Percentiles rank a stretch among this genome's conserved stretches.
Conservation (phyloP, 2,113 vertebrate genomes). For the Lonchura striata region DNA sequence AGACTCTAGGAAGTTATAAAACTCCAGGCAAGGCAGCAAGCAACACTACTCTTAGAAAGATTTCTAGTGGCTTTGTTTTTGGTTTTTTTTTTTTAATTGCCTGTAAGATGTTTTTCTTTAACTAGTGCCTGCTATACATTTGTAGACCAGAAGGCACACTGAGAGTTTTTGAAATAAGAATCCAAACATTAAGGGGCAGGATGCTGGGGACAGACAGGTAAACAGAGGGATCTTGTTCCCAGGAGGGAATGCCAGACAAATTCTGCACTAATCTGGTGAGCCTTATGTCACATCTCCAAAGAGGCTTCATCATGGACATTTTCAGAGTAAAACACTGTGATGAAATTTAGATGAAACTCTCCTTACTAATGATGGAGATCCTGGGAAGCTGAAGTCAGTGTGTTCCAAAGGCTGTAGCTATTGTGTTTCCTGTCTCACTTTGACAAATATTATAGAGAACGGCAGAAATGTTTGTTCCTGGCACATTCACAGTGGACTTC, state of each 20-base stretch:
- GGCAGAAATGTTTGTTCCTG: not conserved
- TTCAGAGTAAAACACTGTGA: not conserved
- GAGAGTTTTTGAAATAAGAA: not conserved
- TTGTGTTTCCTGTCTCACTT: not conserved
- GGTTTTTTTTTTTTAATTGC: not conserved
- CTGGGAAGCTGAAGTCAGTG: not conserved
- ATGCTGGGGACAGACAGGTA: not conserved
- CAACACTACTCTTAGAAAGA: not conserved
- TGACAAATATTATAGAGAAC: not conserved
- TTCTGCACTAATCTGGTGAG: not conserved
- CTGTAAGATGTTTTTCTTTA: not conserved
- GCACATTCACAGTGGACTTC: not conserved
- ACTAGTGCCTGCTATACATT: not conserved
- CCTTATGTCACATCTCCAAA: not conserved
- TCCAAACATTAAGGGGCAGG: not conserved
- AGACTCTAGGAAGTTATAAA: not conserved
- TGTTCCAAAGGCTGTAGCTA: not conserved
- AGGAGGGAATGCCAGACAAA: not conserved
- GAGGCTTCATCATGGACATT: not conserved
- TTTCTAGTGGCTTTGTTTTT: not conserved
- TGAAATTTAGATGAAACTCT: not conserved
- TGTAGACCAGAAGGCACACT: not conserved
- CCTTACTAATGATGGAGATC: not conserved
- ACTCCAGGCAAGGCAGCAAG: not conserved
- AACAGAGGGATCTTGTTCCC: not conserved